Base-by-base conservation (phyloP, 1,140 invertebrate genomes). In the Drosophila prosaltans region DNA sequence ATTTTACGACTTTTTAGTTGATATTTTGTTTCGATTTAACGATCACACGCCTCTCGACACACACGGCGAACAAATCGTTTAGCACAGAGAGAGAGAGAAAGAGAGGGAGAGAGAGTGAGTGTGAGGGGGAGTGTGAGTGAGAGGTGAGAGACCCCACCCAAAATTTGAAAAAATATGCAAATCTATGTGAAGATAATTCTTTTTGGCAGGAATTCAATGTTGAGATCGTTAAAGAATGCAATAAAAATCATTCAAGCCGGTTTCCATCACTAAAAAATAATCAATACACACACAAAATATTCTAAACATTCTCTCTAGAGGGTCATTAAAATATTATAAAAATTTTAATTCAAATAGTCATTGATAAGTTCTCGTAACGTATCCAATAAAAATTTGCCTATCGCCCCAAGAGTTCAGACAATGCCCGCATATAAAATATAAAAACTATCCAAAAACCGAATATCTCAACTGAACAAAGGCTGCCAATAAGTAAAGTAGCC, bases 1-100 rank as follows among this genome's bases (percentile, higher is more conserved):
- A 68, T 83, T 88, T 88, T 78, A 88, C 78, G 84, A 88, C 80
- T 78, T 58, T 78, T 78, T 74, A 72, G 83, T 86, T 43, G 65
- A 69, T 57, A 85, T 80, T 74, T 79, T 83, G 67, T 70, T 75
- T 80, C 74, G 74, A 72, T 79, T 88, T 88, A 80, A 88, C 80
- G 84, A 89, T 88, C 84, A 68, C 68, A 77, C 70, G 74, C 40
- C 75, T 72, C 63, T 48, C 32, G 16, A 16, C 45, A 51, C 45
- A 78, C 28, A 43, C 55, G 69, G 60, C 74, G 54, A 55, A 88
- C 84, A 88, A 88, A 88, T 89, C 84, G 84, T 71, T 89, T 80
- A 83, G 65, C 80, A 45, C 80, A 60, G 71, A 36, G 32, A 36
- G 6, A 36, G 32, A 36, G 32, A 36, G 32, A 36, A 5, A 36